Conservation (phyloP, 2,113 vertebrate genomes). For the Pomatostomus ruficeps region DNA sequence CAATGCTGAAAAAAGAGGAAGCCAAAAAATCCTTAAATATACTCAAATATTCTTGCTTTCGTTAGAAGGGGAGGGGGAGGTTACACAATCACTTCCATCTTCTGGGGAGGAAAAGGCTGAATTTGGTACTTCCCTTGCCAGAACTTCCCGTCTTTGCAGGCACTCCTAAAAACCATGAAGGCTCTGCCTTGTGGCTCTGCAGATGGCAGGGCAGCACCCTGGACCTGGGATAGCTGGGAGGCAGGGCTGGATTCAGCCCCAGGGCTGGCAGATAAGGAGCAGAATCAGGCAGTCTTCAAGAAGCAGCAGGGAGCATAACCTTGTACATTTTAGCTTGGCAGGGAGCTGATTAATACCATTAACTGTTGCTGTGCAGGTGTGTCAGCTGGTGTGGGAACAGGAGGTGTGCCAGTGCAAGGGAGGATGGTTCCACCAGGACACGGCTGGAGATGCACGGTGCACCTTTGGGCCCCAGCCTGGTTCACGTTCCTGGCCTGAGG, state of each 20-base stretch:
- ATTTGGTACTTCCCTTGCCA: conserved; percentile 31
- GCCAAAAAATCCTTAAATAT: not conserved
- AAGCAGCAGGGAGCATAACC: not conserved
- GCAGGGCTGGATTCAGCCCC: not conserved
- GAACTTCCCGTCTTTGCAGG: not conserved
- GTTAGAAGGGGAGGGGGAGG: not conserved
- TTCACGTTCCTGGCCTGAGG: not conserved
- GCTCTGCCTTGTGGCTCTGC: not conserved
- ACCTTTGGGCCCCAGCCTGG: not conserved
- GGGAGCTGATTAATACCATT: not conserved
- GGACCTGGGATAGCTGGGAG: not conserved
- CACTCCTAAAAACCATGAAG: not conserved
- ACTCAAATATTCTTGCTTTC: not conserved
- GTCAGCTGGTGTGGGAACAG: conserved; percentile 1
- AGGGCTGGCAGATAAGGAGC: not conserved
- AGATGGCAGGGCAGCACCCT: not conserved
- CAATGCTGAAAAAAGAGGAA: not conserved
- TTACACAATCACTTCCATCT: not conserved
- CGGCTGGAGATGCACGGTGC: not conserved
- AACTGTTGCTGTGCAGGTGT: not conserved
- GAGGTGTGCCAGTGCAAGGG: not conserved
- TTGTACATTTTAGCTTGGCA: not conserved
- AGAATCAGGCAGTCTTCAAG: not conserved
- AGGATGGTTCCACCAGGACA: not conserved
- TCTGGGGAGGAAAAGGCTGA: conserved; percentile 3